A percentile compares a stretch with the other conserved stretches of the same genome.
Evolutionary conservation across 2,888 invertebrate genomes (phyloP).

Genomic region (Drymonia ruficornis): DNA sequence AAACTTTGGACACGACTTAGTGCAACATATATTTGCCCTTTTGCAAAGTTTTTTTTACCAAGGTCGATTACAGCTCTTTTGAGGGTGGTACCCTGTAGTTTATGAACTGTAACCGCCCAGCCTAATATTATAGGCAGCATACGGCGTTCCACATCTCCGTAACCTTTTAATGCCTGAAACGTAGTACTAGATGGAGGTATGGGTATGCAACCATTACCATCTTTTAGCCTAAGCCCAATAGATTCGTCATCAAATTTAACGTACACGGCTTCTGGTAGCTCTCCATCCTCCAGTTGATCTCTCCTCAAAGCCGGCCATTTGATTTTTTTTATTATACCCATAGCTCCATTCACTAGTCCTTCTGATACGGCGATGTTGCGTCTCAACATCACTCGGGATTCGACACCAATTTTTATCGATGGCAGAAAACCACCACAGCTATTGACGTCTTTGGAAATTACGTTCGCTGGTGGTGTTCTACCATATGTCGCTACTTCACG

Average conservation of each 20-base stretch:
- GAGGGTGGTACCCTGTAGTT: conserved; percentile 37
- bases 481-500: conserved; percentile 11
- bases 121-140: conserved; percentile 43
- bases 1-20: conserved; percentile 34
- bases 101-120: too few species aligned
- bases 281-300: conserved; percentile 11
- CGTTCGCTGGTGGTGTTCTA: conserved; percentile 19
- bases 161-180: conserved; percentile 32
- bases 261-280: conserved; percentile 9
- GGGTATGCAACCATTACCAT: conserved; percentile 9
- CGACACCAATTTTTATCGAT: conserved; percentile 4
- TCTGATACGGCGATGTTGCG: conserved; percentile 2
- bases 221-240: conserved; percentile 9
- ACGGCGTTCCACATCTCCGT: conserved; percentile 35
- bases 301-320: conserved; percentile 24
- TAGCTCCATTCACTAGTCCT: conserved; percentile 13
- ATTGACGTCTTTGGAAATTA: conserved; percentile 12
- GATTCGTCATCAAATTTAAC: conserved; percentile 15
- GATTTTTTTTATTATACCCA: conserved; percentile 12
- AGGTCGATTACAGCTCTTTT: conserved; percentile 39
- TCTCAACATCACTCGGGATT: conserved; percentile 8
- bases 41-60: conserved; percentile 34
- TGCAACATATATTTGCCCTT: conserved; percentile 38
- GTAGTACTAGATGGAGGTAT: conserved; percentile 8
- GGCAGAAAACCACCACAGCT: conserved; percentile 7